These are phyloP conservation scores for Pogonocherus hispidulus DNA, from an alignment of 2,888 invertebrate genomes.

Conservation along the genomic window DNA sequence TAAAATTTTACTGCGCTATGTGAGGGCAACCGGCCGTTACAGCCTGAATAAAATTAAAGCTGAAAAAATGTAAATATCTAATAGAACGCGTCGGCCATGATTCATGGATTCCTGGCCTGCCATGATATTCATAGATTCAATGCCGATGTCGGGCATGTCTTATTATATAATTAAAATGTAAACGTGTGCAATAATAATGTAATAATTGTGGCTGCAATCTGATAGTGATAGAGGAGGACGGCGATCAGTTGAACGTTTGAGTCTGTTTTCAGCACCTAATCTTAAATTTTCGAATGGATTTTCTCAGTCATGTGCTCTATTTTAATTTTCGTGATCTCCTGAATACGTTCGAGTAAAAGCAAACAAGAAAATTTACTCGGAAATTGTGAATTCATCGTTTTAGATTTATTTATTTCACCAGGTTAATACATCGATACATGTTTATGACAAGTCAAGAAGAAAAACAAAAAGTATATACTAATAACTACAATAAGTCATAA, in stretches of 20 bases:
- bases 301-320: too few species aligned
- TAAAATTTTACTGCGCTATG: constrained; percentile 11
- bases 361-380: too few species aligned
- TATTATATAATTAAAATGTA: constrained; percentile 14
- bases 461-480: too few species aligned
- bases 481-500: too few species aligned
- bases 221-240: constrained; percentile 7
- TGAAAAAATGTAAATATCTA: constrained; percentile 9
- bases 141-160: background rate
- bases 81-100: constrained; percentile 10
- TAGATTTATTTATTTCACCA: too few species aligned
- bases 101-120: background rate
- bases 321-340: too few species aligned
- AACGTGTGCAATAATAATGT: constrained; percentile 10
- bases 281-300: too few species aligned
- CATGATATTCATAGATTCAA: constrained; percentile 7
- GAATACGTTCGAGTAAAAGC: too few species aligned
- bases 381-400: too few species aligned
- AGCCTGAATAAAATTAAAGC: constrained; percentile 16
- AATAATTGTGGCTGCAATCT: constrained; percentile 18
- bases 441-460: too few species aligned
- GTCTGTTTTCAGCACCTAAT: too few species aligned
- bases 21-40: constrained; percentile 10
- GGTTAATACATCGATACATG: too few species aligned
- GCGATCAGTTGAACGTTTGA: background rate